Evolutionary conservation across 2,797 vertebrate species (phyloP), one percentile per base, ranked within the genome.

Genomic region (Microcaecilia unicolor): DNA sequence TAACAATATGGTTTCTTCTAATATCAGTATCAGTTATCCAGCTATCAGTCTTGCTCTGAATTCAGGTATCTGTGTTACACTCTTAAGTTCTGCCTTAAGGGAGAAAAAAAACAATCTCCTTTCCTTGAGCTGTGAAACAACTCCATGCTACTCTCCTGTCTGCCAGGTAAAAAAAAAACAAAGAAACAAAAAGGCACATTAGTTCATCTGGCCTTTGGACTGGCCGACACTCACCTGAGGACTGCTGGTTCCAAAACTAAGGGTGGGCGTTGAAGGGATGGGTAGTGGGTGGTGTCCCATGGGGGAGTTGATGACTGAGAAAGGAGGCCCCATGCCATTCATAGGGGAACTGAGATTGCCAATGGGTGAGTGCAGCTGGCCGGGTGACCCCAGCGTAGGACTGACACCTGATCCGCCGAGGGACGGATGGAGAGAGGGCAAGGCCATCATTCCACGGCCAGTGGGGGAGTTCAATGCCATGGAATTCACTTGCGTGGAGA

Each of bases 271-370:
- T 7, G 93, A 86, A 37, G 83, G 83, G 48, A 85, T 76, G 0
- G 82, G 87, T 89, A 98, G 93, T 15, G 91, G 93, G 1, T 94
- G 87, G 17, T 83, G 80, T 5, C 91, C 93, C 89, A 98, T 89
- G 46, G 91, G 89, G 2, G 93, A 90, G 74, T 90, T 97, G 87
- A 97, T 98, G 81, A 98, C 93, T 0, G 93, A 97, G 74, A 94
- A 98, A 0, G 82, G 83, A 0, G 83, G 78, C 10, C 81, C 81
- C 83, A 86, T 80, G 74, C 81, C 83, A 0, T 84, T 85, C 71
- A 85, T 69, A 56, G 91, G 92, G 0, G 94, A 94, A 65, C 80
- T 87, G 45, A 97, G 72, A 10, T 81, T 76, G 78, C 88, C 90
- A 84, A 95, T 90, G 54, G 94, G 92, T 0, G 94, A 97, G 72